Percentiles rank a stretch among this genome's conserved stretches.
phyloP scores from a whole-genome alignment of 1,140 invertebrate species.

The Drosophila orena region DNA sequence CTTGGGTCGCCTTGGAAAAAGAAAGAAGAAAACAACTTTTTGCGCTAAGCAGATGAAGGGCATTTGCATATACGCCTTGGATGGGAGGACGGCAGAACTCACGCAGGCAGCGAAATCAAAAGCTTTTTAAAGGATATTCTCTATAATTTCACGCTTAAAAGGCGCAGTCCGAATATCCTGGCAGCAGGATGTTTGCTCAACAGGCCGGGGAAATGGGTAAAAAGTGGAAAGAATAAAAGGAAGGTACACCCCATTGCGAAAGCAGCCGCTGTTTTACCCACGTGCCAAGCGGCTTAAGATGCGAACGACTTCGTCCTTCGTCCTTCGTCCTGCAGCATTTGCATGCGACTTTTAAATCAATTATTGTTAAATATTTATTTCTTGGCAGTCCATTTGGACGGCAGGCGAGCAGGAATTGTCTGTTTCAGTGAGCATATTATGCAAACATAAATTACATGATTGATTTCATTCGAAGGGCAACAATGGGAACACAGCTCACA shows the following conservation, averaged over 20 bases:
- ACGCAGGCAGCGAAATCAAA: conserved; percentile 68
- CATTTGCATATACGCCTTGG: conserved; percentile 66
- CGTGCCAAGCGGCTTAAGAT: conserved; percentile 76
- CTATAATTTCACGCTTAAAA: conserved; percentile 73
- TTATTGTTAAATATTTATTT: conserved; percentile 84
- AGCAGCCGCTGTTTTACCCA: conserved; percentile 77
- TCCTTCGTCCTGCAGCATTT: conserved; percentile 53
- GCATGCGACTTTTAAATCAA: conserved; percentile 83
- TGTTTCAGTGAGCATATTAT: conserved; percentile 63
- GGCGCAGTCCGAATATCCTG: conserved; percentile 30
- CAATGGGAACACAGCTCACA: conserved; percentile 22
- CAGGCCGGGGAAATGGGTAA: conserved; percentile 50
- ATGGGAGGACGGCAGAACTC: conserved; percentile 4
- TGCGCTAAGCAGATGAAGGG: conserved; percentile 77
- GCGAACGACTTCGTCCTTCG: conserved; percentile 8
- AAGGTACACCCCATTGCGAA: conserved; percentile 30
- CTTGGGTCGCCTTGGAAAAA: conserved; percentile 63
- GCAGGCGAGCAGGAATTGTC: conserved; percentile 12
- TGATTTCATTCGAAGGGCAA: conserved; percentile 73
- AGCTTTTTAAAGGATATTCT: conserved; percentile 83
- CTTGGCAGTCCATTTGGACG: conserved; percentile 70
- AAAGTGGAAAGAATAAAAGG: conserved; percentile 19
- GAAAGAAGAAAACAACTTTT: conserved; percentile 81
- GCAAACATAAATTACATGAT: conserved; percentile 83
- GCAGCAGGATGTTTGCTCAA: conserved; percentile 57